Evolutionary conservation across 2,113 vertebrate species (phyloP).

Genomic region (Oncorhynchus gorbuscha): DNA sequence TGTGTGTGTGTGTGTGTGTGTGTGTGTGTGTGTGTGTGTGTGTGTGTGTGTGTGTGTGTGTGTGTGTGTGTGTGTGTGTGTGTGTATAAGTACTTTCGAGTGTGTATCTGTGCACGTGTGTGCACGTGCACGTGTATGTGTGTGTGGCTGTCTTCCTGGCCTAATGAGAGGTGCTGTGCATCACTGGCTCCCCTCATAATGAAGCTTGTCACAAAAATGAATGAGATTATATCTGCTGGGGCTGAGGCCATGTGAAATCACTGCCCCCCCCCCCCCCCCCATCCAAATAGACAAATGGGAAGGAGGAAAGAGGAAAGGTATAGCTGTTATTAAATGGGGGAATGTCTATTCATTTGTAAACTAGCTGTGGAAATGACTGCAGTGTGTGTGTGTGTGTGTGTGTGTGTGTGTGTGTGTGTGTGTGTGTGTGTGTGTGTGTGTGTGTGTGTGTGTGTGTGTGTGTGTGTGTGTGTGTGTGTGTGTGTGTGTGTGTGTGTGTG

Average conservation of each 20-base stretch:
- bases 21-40: conserved; percentile 36
- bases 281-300: conserved; percentile 22
- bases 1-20: too few relatives aligned
- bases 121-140: conserved; percentile 39
- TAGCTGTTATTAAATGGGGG: conserved; percentile 36
- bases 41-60: conserved; percentile 4
- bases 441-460: too few relatives aligned
- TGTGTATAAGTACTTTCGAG: background rate
- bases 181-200: conserved; percentile 74
- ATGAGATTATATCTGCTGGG: conserved; percentile 75
- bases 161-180: conserved; percentile 75
- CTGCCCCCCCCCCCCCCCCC: conserved; percentile 50
- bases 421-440: too few relatives aligned
- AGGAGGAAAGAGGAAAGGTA: conserved; percentile 41
- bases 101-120: conserved; percentile 26
- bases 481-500: too few relatives aligned
- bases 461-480: too few relatives aligned
- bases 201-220: conserved; percentile 79
- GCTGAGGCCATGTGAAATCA: conserved; percentile 70
- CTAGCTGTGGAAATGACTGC: conserved; percentile 30
- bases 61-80: too few relatives aligned
- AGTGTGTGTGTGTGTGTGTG: too few relatives aligned
- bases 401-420: too few relatives aligned
- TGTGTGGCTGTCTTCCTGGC: conserved; percentile 62
- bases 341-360: conserved; percentile 54